Evolutionary conservation across 2,797 vertebrate species (phyloP).

Genomic region (Sebastes matsubarae): DNA sequence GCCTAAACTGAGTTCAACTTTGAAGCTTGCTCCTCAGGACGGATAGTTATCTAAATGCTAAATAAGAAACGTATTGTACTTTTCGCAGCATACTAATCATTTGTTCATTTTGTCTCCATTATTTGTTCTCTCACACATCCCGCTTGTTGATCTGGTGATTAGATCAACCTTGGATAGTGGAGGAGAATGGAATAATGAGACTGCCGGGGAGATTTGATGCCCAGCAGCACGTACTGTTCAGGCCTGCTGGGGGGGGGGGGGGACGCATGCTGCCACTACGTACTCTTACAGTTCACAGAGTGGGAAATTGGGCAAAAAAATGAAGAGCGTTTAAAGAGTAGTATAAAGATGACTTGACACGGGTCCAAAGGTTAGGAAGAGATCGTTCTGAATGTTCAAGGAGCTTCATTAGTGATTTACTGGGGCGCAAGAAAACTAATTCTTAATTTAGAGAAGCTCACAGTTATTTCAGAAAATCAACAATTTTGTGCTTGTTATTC

Average conservation of each 20-base stretch:
- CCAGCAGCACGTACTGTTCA: constrained; percentile 27
- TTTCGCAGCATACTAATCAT: constrained; percentile 99
- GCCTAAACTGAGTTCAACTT: constrained; percentile 99
- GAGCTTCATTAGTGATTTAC: neutral
- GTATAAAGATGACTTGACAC: constrained; percentile 17
- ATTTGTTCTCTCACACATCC: constrained; percentile 93
- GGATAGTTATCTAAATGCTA: constrained; percentile 99
- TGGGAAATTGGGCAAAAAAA: constrained; percentile 39
- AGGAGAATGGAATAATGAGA: constrained; percentile 82
- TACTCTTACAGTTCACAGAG: constrained; percentile 44
- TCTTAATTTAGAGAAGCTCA: constrained; percentile 3
- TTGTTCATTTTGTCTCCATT: constrained; percentile 96
- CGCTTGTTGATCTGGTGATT: constrained; percentile 93
- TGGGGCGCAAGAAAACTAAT: neutral
- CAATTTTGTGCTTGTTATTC: neutral
- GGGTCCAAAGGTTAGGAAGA: constrained; percentile 4
- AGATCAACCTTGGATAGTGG: constrained; percentile 89
- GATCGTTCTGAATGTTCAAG: neutral
- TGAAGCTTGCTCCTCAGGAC: constrained; percentile 97
- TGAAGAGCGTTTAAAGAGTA: constrained; percentile 23
- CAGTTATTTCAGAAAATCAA: neutral
- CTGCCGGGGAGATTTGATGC: constrained; percentile 61
- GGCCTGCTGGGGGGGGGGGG: constrained; percentile 40
- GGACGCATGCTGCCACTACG: neutral
- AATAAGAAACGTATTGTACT: constrained; percentile 99